phyloP scores from a whole-genome alignment of 2,797 vertebrate species.

The Masticophis lateralis region DNA sequence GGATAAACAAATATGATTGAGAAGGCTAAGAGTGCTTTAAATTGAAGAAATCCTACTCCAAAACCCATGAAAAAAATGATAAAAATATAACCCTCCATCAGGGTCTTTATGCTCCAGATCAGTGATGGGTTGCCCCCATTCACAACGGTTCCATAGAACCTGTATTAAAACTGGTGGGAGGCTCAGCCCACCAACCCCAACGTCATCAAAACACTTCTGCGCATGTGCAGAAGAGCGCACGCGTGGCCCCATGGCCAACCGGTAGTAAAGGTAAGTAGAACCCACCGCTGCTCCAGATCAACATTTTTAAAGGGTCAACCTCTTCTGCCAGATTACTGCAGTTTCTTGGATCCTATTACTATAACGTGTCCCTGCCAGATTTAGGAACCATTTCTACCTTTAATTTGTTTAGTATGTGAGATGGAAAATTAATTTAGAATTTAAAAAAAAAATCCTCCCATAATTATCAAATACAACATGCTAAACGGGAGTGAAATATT shows the following conservation, averaged over 20 bases:
- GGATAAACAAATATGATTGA: background rate
- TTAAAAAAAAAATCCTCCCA: slow-evolving; percentile 42
- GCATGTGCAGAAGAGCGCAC: no score
- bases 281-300: background rate
- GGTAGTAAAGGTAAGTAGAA: no score
- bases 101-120: background rate
- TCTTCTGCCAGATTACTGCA: background rate
- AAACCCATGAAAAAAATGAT: background rate
- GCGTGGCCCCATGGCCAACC: no score
- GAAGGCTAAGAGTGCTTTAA: background rate
- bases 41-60: background rate
- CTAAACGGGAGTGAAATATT: slow-evolving; percentile 18
- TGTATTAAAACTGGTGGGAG: no score
- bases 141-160: no score
- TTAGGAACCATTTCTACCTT: slow-evolving; percentile 54
- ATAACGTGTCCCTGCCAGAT: slow-evolving; percentile 35
- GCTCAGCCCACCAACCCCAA: no score
- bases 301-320: background rate
- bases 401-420: slow-evolving; percentile 59
- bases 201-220: no score
- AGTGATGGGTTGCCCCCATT: no score
- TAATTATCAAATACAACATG: background rate
- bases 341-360: slow-evolving; percentile 16
- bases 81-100: background rate
- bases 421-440: slow-evolving; percentile 64